These are phyloP conservation scores for Eulemur coronatus DNA, from an alignment of 2,797 vertebrate species.

Conservation along the genomic window DNA sequence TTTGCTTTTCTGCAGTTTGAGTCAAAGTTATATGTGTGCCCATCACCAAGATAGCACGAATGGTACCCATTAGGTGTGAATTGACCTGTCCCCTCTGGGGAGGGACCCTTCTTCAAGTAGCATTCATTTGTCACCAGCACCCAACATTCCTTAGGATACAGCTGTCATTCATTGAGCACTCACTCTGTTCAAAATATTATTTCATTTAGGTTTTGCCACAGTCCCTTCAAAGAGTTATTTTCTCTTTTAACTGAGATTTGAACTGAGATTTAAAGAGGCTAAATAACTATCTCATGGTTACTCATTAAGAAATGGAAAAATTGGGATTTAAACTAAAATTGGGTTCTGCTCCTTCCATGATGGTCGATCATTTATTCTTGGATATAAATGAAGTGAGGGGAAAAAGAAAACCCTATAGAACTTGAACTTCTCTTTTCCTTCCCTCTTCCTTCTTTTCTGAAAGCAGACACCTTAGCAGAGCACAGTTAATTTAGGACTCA, in stretches of 20 bases:
- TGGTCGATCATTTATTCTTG: background rate
- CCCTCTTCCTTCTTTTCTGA: background rate
- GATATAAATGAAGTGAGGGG: background rate
- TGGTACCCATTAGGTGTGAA: no score
- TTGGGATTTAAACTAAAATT: slow-evolving; percentile 10
- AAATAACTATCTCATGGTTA: background rate
- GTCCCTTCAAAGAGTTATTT: background rate
- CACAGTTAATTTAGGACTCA: slow-evolving; percentile 26
- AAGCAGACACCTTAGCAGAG: background rate
- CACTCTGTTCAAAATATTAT: slow-evolving; percentile 13
- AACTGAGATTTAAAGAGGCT: background rate
- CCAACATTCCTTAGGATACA: background rate
- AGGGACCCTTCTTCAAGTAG: background rate
- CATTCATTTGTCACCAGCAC: background rate
- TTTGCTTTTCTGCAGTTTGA: no score
- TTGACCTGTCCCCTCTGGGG: no score
- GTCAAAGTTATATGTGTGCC: no score
- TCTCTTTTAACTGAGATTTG: background rate
- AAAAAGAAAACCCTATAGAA: background rate
- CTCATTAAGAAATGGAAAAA: background rate
- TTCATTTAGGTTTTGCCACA: slow-evolving; percentile 21
- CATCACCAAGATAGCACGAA: no score
- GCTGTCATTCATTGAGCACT: background rate
- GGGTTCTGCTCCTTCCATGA: background rate
- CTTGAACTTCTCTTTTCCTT: slow-evolving; percentile 1